phyloP scores from a whole-genome alignment of 2,113 vertebrate species.

The Tenrec ecaudatus region DNA sequence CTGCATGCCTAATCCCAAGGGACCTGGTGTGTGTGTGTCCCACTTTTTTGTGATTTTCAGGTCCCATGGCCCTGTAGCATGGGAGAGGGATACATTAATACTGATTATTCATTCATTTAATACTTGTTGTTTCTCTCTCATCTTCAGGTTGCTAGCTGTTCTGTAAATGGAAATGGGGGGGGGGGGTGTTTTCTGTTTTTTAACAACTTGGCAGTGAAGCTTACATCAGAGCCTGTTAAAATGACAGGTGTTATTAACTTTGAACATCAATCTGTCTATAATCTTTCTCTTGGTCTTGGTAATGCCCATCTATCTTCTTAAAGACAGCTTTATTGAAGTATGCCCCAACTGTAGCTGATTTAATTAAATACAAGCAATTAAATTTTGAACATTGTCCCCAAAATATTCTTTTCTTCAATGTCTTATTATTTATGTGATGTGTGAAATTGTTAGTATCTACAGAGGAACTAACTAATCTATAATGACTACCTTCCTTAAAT shows the following conservation, averaged over 20 bases:
- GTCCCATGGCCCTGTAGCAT: constrained; percentile 78
- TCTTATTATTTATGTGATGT: constrained; percentile 19
- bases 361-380: constrained; percentile 49
- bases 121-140: constrained; percentile 63
- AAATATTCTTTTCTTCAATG: constrained; percentile 14
- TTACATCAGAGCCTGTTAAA: constrained; percentile 69
- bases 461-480: neutral
- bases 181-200: constrained; percentile 88
- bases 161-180: constrained; percentile 86
- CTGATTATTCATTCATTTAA: neutral
- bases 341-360: neutral
- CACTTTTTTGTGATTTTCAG: constrained; percentile 76
- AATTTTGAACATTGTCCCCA: neutral
- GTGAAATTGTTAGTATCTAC: neutral
- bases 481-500: no score
- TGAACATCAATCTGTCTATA: neutral
- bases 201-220: constrained; percentile 86
- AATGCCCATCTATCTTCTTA: neutral
- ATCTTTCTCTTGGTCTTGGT: constrained; percentile 9
- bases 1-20: constrained; percentile 83
- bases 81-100: constrained; percentile 85
- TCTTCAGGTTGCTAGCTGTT: constrained; percentile 83
- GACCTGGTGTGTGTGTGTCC: constrained; percentile 76
- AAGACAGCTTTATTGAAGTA: constrained; percentile 48
- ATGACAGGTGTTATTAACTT: constrained; percentile 50